Conservation (phyloP, 1,140 invertebrate species). For the Elysia chlorotica region DNA sequence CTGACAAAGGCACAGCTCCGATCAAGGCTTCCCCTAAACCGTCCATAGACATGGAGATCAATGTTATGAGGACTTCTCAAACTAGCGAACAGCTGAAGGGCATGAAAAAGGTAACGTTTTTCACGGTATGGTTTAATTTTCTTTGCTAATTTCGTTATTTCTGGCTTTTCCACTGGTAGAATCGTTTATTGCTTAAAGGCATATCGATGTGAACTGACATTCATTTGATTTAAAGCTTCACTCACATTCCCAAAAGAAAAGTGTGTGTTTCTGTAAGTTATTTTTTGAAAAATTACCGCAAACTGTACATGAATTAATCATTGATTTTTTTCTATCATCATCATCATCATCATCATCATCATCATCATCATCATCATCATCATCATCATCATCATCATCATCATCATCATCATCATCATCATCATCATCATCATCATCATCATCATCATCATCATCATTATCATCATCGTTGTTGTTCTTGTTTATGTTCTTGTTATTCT, state of each 20-base stretch:
- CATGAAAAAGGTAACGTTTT: no score
- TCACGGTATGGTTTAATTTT: no score
- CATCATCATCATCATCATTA: background rate
- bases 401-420: background rate
- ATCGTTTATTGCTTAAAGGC: no score
- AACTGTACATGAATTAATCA: background rate
- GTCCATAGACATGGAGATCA: no score
- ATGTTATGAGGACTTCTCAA: no score
- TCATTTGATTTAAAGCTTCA: background rate
- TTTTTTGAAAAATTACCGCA: background rate
- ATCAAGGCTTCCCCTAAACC: no score
- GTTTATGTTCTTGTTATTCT: background rate
- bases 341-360: conserved; percentile 2
- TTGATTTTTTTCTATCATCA: background rate
- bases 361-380: background rate
- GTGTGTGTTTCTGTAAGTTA: no score
- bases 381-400: background rate
- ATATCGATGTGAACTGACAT: background rate
- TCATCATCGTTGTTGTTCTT: background rate
- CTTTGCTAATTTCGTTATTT: background rate
- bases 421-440: background rate
- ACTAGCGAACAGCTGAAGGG: no score
- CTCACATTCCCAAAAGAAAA: no score
- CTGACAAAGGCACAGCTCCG: no score
- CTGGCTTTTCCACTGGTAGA: background rate